A percentile compares a stretch with the other conserved stretches of the same genome.
These are phyloP conservation scores for Prionailurus viverrinus DNA, from an alignment of 2,113 vertebrate species.

Conservation along the genomic window DNA sequence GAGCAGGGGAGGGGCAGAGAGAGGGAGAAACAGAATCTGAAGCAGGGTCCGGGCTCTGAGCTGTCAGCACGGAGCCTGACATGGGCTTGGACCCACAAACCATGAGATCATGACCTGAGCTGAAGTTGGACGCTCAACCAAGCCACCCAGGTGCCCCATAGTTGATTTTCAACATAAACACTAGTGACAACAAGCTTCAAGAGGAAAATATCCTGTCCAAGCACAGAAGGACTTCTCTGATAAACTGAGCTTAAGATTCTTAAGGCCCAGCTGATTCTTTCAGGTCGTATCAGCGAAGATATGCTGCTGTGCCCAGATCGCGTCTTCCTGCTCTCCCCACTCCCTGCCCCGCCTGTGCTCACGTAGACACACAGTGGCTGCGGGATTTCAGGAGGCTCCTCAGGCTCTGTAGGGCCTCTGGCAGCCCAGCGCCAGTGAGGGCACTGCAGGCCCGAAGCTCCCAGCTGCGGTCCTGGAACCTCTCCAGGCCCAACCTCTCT, in stretches of 20 bases:
- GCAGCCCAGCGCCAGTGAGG: slow-evolving; percentile 87
- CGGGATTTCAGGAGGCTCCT: slow-evolving; percentile 86
- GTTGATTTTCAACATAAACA: background rate
- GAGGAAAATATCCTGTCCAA: background rate
- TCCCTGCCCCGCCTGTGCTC: background rate
- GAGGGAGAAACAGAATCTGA: too few relatives aligned
- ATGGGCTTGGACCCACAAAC: too few relatives aligned
- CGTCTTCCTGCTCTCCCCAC: background rate
- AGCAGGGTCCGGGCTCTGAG: too few relatives aligned
- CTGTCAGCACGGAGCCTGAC: too few relatives aligned
- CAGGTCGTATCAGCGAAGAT: background rate
- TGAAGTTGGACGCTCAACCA: too few relatives aligned
- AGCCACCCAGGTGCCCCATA: background rate
- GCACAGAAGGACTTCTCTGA: slow-evolving; percentile 8
- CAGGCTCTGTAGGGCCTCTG: slow-evolving; percentile 88
- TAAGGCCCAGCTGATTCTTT: background rate
- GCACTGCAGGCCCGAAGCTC: slow-evolving; percentile 91
- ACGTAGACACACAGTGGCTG: background rate
- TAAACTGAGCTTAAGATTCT: background rate
- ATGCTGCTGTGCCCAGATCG: background rate
- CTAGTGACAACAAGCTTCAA: background rate
- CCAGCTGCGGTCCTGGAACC: slow-evolving; percentile 84
- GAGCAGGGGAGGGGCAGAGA: too few relatives aligned
- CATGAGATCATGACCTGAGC: too few relatives aligned
- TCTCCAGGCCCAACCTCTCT: slow-evolving; percentile 79